Conservation (phyloP, 2,113 vertebrate species). For the Chionomys nivalis region DNA sequence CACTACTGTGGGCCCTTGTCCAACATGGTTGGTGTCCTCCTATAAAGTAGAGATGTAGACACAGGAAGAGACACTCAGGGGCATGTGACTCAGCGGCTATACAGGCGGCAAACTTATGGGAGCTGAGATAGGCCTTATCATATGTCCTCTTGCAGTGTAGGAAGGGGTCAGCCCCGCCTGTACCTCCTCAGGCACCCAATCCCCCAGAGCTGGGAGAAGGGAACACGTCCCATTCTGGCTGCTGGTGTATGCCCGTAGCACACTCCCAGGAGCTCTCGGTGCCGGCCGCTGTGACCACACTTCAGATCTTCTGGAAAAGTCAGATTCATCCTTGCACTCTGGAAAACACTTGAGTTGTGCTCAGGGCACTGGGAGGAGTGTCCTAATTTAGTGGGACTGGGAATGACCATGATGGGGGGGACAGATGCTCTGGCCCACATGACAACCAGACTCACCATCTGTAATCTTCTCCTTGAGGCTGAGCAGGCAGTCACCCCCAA, state of each 20-base stretch:
- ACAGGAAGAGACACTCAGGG: accelerated
- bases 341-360: accelerated
- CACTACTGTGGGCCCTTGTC: accelerated
- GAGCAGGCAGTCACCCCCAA: accelerated
- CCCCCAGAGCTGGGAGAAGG: accelerated
- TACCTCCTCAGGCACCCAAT: accelerated
- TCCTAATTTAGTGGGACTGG: too few species aligned
- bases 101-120: neutral
- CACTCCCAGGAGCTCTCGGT: accelerated
- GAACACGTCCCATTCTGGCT: accelerated
- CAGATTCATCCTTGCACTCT: accelerated
- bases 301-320: accelerated
- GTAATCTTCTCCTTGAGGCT: neutral
- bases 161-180: neutral
- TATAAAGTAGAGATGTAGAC: accelerated
- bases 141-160: accelerated
- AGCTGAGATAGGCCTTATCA: accelerated
- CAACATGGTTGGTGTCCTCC: accelerated
- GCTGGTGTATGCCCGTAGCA: accelerated
- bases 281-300: neutral
- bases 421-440: accelerated
- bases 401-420: accelerated
- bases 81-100: accelerated
- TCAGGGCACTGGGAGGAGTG: neutral
- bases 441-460: accelerated